A percentile compares a stretch with the other conserved stretches of the same genome.
These are phyloP conservation scores for Montipora efflorescens DNA, from an alignment of 64 coral and sea anemone genomes.

Conservation along the genomic window DNA sequence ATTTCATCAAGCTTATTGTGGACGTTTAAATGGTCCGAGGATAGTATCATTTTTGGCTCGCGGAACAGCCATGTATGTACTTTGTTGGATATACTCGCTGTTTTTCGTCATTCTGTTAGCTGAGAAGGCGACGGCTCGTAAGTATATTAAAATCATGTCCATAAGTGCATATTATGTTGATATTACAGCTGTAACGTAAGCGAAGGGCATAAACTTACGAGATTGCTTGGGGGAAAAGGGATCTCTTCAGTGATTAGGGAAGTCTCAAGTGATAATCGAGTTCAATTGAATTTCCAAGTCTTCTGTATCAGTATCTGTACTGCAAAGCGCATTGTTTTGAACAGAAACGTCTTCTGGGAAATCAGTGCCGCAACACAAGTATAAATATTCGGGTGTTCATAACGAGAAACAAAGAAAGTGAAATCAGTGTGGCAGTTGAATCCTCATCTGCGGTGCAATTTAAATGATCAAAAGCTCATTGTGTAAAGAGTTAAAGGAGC, in stretches of 20 bases:
- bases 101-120: not conserved
- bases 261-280: not conserved
- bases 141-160: not conserved
- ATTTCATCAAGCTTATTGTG: not conserved
- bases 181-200: constrained; percentile 10
- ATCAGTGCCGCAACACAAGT: too few relatives aligned
- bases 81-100: not conserved
- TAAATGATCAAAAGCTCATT: too few relatives aligned
- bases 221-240: not conserved
- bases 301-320: not conserved
- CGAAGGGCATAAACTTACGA: not conserved
- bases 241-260: too few relatives aligned
- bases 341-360: too few relatives aligned
- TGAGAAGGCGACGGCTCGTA: not conserved
- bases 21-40: not conserved
- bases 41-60: not conserved
- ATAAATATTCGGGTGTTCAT: too few relatives aligned
- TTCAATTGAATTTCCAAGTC: not conserved
- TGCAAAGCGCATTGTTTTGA: not conserved
- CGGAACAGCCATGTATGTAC: not conserved
- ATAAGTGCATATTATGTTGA: not conserved
- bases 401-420: not conserved
- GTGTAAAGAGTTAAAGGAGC: too few relatives aligned
- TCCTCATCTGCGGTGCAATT: not conserved
- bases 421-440: not conserved